Evolutionary conservation across 2,797 vertebrate genomes (phyloP), one percentile per base, ranked within the genome.

Genomic region (Scleropages formosus): DNA sequence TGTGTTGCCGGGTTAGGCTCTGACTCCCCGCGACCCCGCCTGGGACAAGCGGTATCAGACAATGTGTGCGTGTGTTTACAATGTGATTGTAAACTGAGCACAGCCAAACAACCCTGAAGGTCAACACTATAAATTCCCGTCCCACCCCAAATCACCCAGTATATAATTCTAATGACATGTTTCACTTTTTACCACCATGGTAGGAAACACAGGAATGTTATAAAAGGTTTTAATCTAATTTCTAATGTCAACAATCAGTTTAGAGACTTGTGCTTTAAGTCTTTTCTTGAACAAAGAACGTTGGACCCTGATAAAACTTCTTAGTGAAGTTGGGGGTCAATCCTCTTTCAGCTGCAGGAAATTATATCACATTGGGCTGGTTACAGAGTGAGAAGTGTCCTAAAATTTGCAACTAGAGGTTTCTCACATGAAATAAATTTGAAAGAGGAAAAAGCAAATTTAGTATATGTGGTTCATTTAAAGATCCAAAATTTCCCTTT

Each of bases 391-490:
- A 10, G 7, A 46, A 63, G 51, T 59, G 39, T 49, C 75, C 18
- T 58, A 44, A 47, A 39, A 11, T 59, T 15, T 68, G 72, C 60
- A 78, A 79, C 59, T 59, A 81, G 80, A 58, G 65, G 78, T 74
- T 60, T 67, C 74, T 79, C 18, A 47, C 22, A 24, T 26, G 53
- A 44, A 74, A 20, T 44, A 53, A 4, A 46, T 46, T n/a, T n/a
- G n/a, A n/a, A n/a, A n/a, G n/a, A n/a, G 13, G 68, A 68, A 47
- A 39, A 20, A 67, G 10, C 26, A 24, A 16, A 16, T 39, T 39
- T 65, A 16, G 31, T 65, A 44, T 49, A 49, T 47, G 51, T 18
- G 22, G 6, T 26, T 24, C 22, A 70, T 70, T 22, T 53, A 24
- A 51, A 39, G 6, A 2, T 39, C 39, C 31, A 39, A 2, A 2